Percentiles rank a stretch among this genome's conserved stretches.
These are phyloP conservation scores for Chrysopilus asiliformis DNA, from an alignment of 2,888 invertebrate species.

Conservation along the genomic window DNA sequence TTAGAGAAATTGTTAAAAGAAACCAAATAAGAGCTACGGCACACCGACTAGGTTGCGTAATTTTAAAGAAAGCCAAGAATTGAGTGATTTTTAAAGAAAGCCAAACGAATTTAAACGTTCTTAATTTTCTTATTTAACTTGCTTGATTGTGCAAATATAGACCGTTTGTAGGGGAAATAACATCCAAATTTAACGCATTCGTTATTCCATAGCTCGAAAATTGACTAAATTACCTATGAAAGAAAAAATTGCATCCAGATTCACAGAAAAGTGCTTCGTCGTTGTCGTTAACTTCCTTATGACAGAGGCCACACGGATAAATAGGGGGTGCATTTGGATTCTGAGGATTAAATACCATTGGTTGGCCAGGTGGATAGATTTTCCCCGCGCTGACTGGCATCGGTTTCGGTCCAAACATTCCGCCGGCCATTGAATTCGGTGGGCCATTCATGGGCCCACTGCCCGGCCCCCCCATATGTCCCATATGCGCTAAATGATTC, in stretches of 20 bases:
- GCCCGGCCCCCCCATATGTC: slow-evolving; percentile 37
- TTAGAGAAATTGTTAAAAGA: too few relatives aligned
- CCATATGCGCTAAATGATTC: slow-evolving; percentile 36
- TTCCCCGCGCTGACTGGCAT: slow-evolving; percentile 82
- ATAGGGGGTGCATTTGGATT: slow-evolving; percentile 98
- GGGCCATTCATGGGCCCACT: slow-evolving; percentile 16
- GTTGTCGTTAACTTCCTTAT: slow-evolving; percentile 97
- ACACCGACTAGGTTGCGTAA: too few relatives aligned
- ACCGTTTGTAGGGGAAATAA: too few relatives aligned
- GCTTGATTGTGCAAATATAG: too few relatives aligned
- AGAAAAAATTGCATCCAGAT: slow-evolving; percentile 98
- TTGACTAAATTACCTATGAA: slow-evolving; percentile 69
- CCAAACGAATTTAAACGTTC: too few relatives aligned
- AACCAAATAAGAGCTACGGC: too few relatives aligned
- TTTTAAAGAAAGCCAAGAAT: too few relatives aligned
- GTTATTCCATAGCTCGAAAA: too few relatives aligned
- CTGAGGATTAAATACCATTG: slow-evolving; percentile 96
- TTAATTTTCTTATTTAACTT: too few relatives aligned
- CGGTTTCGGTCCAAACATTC: slow-evolving; percentile 56
- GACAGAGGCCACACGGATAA: slow-evolving; percentile 94
- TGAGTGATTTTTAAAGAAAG: too few relatives aligned
- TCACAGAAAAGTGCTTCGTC: slow-evolving; percentile 96
- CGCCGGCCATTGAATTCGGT: slow-evolving; percentile 19
- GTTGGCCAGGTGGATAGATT: slow-evolving; percentile 89
- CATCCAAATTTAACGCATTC: too few relatives aligned